Evolutionary conservation across 2,797 vertebrate genomes (phyloP).

Genomic region (Mareca strepera): DNA sequence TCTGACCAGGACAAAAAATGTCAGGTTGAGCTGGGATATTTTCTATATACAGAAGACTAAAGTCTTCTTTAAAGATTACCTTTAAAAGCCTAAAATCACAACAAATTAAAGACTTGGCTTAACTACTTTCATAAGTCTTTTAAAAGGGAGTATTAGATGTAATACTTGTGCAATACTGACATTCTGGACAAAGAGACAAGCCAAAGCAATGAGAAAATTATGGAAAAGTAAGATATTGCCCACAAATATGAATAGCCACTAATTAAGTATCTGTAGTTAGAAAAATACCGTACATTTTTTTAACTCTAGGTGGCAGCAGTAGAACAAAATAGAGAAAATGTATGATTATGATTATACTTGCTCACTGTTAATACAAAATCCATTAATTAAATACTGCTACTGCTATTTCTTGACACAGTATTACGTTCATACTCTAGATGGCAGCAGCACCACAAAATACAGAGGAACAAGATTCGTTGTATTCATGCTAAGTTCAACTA

Average conservation of each 20-base stretch:
- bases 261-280: background rate
- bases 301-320: constrained; percentile 64
- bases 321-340: constrained; percentile 38
- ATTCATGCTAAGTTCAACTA: background rate
- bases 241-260: background rate
- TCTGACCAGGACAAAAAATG: background rate
- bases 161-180: background rate
- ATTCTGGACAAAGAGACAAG: constrained; percentile 21
- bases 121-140: background rate
- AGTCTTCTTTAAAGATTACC: background rate
- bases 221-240: background rate
- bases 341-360: background rate
- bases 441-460: constrained; percentile 81
- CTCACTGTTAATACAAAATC: constrained; percentile 12
- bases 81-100: background rate
- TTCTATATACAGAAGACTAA: background rate
- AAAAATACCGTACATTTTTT: background rate
- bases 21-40: background rate
- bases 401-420: background rate
- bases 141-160: background rate
- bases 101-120: background rate
- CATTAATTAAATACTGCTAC: constrained; percentile 45
- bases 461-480: background rate
- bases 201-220: background rate
- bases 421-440: constrained; percentile 78